Evolutionary conservation across 2,888 invertebrate genomes (phyloP).

Genomic region (Nomada flava): DNA sequence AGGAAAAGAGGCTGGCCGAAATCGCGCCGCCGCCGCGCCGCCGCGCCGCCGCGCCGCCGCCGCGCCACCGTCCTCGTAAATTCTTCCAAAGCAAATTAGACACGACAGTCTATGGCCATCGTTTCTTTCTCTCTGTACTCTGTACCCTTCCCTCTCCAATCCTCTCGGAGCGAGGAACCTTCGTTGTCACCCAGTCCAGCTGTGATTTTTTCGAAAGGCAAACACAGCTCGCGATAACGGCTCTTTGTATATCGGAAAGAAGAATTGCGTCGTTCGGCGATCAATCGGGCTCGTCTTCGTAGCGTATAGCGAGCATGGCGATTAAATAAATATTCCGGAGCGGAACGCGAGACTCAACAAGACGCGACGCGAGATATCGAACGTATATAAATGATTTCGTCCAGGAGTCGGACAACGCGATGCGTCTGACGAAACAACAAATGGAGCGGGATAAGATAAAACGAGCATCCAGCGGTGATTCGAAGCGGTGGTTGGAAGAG

Average conservation of each 20-base stretch:
- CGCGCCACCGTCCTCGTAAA: slow-evolving; percentile 59
- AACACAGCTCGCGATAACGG: no score
- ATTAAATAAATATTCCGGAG: slow-evolving; percentile 31
- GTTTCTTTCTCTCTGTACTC: neutral
- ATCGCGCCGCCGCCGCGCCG: neutral
- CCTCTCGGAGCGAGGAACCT: neutral
- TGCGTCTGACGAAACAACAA: slow-evolving; percentile 23
- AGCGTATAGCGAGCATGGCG: neutral
- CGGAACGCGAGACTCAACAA: slow-evolving; percentile 14
- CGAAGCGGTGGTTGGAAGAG: neutral
- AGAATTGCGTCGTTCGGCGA: no score
- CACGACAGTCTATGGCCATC: slow-evolving; percentile 45
- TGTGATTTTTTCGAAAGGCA: no score
- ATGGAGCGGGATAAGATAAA: slow-evolving; percentile 39
- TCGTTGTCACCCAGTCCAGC: no score
- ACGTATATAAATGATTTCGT: neutral
- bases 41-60: slow-evolving; percentile 20
- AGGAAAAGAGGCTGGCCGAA: slow-evolving; percentile 20
- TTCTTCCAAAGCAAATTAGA: slow-evolving; percentile 65
- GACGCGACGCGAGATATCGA: slow-evolving; percentile 27
- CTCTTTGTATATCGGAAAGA: no score
- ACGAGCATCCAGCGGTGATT: neutral
- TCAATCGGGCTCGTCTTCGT: neutral
- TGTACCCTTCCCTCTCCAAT: no score
- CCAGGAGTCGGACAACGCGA: slow-evolving; percentile 1